Evolutionary conservation across 2,888 invertebrate species (phyloP).

Genomic region (Epinotia demarniana): DNA sequence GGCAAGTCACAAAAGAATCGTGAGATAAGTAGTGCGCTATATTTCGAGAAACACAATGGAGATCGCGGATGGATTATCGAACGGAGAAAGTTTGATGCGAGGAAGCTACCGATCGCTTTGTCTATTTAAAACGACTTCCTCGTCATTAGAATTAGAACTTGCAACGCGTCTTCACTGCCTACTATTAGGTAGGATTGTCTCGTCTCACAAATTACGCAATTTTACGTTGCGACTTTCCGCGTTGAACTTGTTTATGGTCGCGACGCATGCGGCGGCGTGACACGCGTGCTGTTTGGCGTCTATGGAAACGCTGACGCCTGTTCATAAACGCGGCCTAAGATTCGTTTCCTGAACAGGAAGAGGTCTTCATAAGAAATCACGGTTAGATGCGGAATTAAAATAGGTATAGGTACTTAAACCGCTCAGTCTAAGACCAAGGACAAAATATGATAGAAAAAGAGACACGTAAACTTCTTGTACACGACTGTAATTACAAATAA

Average conservation of each 20-base stretch:
- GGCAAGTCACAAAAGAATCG: constrained; percentile 47
- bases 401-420: not conserved
- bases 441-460: not conserved
- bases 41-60: constrained; percentile 54
- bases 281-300: too few species aligned
- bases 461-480: not conserved
- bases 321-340: not conserved
- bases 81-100: constrained; percentile 71
- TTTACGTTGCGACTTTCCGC: not conserved
- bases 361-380: not conserved
- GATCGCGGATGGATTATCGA: constrained; percentile 58
- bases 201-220: constrained; percentile 21
- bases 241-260: not conserved
- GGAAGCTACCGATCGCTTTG: constrained; percentile 61
- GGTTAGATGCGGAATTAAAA: not conserved
- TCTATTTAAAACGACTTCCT: constrained; percentile 38
- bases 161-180: constrained; percentile 29
- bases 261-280: too few species aligned
- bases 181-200: constrained; percentile 23
- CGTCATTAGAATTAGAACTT: constrained; percentile 35
- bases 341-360: not conserved
- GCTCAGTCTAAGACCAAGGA: not conserved
- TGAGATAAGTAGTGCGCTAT: constrained; percentile 18
- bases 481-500: constrained; percentile 21
- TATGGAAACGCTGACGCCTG: too few species aligned